These are phyloP conservation scores for Sebastolobus altivelis DNA, from an alignment of 2,797 vertebrate species.

Conservation along the genomic window DNA sequence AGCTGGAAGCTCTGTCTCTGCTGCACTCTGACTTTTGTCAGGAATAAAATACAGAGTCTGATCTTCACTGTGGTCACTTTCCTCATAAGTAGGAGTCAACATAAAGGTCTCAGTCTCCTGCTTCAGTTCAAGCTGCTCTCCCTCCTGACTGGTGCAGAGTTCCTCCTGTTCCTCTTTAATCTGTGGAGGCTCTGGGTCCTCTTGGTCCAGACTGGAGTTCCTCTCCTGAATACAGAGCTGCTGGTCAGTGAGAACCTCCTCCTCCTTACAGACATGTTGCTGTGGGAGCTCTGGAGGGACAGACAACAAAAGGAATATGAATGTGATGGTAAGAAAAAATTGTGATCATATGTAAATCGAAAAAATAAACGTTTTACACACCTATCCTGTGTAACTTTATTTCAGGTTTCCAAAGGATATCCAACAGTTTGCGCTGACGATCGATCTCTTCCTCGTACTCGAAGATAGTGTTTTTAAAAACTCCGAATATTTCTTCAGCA, in stretches of 20 bases:
- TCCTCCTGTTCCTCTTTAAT: constrained; percentile 51
- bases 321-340: background rate
- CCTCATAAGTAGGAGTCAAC: background rate
- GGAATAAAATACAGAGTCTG: too few relatives aligned
- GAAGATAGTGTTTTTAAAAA: too few relatives aligned
- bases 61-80: background rate
- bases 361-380: background rate
- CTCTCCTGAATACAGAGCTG: background rate
- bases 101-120: background rate
- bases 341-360: background rate
- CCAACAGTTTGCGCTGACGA: too few relatives aligned
- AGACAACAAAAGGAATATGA: background rate
- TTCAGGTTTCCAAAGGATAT: background rate
- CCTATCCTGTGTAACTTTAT: background rate
- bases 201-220: background rate
- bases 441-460: too few relatives aligned
- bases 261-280: background rate
- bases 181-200: constrained; percentile 9
- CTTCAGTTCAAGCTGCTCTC: constrained; percentile 10
- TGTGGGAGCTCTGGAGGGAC: background rate
- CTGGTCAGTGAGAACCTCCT: background rate
- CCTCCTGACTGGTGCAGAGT: constrained; percentile 6
- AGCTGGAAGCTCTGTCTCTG: too few relatives aligned
- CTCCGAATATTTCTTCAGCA: too few relatives aligned
- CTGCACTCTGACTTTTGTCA: too few relatives aligned